A percentile compares a stretch with the other conserved stretches of the same genome.
Evolutionary conservation across 2,113 vertebrate genomes (phyloP).

Genomic region (Chaetodon trifascialis): DNA sequence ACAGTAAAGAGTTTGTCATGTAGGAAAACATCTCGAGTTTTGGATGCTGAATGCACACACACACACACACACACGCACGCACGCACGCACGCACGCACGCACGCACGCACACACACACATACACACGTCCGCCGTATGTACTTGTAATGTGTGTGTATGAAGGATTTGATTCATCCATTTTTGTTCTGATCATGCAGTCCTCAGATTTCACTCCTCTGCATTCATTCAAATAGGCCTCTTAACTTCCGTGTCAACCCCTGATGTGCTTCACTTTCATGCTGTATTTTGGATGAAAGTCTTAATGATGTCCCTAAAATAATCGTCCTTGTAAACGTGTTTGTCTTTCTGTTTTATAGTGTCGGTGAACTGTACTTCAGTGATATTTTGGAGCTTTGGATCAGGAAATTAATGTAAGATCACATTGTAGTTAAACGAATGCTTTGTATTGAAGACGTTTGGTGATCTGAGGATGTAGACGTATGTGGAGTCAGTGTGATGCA

Average conservation of each 20-base stretch:
- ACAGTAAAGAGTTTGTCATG: constrained; percentile 10
- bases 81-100: too few species aligned
- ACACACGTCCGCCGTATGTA: neutral
- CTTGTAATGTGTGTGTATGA: constrained; percentile 8
- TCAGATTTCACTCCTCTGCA: constrained; percentile 1
- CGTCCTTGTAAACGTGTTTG: neutral
- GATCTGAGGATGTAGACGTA: constrained; percentile 33
- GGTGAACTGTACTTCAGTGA: constrained; percentile 15
- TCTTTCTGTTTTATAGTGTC: constrained; percentile 15
- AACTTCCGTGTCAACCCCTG: neutral
- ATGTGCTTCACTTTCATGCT: neutral
- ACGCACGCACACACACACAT: neutral
- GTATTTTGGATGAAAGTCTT: constrained; percentile 18
- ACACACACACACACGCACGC: neutral
- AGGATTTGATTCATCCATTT: constrained; percentile 8
- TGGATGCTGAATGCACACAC: neutral
- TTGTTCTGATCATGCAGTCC: constrained; percentile 11
- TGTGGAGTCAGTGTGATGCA: constrained; percentile 13
- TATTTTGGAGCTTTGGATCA: constrained; percentile 22
- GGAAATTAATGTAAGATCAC: neutral
- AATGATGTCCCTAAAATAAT: constrained; percentile 10
- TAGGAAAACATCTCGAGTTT: constrained; percentile 33
- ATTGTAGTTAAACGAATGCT: constrained; percentile 18
- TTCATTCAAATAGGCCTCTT: constrained; percentile 3
- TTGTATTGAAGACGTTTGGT: constrained; percentile 36